These are phyloP conservation scores for Leucania comma DNA, from an alignment of 2,888 invertebrate genomes.

Conservation along the genomic window DNA sequence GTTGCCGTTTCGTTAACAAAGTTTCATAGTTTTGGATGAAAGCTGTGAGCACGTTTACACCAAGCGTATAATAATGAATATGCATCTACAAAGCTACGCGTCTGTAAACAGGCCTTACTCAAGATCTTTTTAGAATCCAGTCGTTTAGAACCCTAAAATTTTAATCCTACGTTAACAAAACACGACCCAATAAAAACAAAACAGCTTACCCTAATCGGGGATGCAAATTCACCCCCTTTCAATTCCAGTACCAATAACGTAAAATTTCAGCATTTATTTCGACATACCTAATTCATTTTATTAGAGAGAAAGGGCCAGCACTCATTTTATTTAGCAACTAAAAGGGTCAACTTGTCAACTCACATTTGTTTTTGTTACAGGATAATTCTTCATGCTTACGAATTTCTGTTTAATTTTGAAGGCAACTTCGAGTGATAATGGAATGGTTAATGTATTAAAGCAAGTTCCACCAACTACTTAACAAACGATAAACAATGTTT, in stretches of 20 bases:
- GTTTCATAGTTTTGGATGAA: too few relatives aligned
- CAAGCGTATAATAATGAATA: too few relatives aligned
- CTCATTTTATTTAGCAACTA: slow-evolving; percentile 41
- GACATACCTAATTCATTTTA: slow-evolving; percentile 55
- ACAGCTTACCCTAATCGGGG: slow-evolving; percentile 31
- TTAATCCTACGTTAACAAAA: slow-evolving; percentile 17
- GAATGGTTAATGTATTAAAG: slow-evolving; percentile 5
- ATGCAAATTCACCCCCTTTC: slow-evolving; percentile 45
- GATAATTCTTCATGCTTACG: slow-evolving; percentile 43
- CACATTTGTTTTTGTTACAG: slow-evolving; percentile 46
- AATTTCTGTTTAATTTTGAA: slow-evolving; percentile 54
- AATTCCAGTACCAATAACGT: slow-evolving; percentile 47
- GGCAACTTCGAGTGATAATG: slow-evolving; percentile 23
- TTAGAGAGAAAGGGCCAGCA: slow-evolving; percentile 41
- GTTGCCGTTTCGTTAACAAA: too few relatives aligned
- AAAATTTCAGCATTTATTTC: slow-evolving; percentile 48
- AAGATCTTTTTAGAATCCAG: too few relatives aligned
- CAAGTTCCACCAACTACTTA: too few relatives aligned
- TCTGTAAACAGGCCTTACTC: too few relatives aligned
- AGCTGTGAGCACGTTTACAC: too few relatives aligned
- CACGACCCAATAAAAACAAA: slow-evolving; percentile 24
- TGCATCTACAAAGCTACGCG: too few relatives aligned
- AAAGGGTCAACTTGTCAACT: slow-evolving; percentile 43
- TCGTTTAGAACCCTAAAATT: slow-evolving; percentile 11
- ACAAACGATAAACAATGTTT: too few relatives aligned